phyloP scores from a whole-genome alignment of 2,797 vertebrate species.

The Apogon hyalosoma region DNA sequence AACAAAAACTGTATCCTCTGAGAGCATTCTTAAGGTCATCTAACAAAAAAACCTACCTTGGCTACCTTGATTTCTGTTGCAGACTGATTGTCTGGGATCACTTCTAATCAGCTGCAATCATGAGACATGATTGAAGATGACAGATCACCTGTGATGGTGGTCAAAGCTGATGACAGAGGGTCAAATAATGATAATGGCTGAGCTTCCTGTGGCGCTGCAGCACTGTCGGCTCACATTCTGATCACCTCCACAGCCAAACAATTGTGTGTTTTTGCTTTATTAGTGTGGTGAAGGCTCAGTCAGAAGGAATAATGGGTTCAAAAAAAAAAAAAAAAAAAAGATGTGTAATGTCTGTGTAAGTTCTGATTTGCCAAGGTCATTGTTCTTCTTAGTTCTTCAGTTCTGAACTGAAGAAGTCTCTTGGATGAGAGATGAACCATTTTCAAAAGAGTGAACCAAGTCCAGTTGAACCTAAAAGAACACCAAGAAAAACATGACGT shows the following conservation, averaged over 20 bases:
- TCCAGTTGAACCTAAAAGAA: too few species aligned
- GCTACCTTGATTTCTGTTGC: conserved; percentile 60
- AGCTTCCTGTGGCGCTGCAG: conserved; percentile 33
- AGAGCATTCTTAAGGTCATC: conserved; percentile 34
- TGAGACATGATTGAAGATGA: conserved; percentile 68
- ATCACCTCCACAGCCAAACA: conserved; percentile 34
- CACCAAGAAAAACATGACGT: too few species aligned
- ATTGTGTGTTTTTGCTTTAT: conserved; percentile 30
- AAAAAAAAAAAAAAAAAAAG: neutral
- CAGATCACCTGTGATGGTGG: conserved; percentile 49
- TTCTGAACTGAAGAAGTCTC: too few species aligned
- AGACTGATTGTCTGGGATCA: conserved; percentile 60
- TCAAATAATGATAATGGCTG: conserved; percentile 50
- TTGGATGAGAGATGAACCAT: too few species aligned
- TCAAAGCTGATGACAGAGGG: conserved; percentile 56
- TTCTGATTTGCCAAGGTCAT: too few species aligned
- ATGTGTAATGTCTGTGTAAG: too few species aligned
- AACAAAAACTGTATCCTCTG: conserved; percentile 7
- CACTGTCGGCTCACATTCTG: conserved; percentile 43
- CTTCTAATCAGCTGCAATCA: conserved; percentile 71
- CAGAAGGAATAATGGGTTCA: conserved; percentile 1
- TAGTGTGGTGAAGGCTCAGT: neutral
- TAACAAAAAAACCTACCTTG: conserved; percentile 5
- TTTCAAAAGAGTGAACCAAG: too few species aligned
- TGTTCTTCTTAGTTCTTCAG: too few species aligned